Evolutionary conservation across 2,113 vertebrate species (phyloP).

Genomic region (Trachemys scripta): DNA sequence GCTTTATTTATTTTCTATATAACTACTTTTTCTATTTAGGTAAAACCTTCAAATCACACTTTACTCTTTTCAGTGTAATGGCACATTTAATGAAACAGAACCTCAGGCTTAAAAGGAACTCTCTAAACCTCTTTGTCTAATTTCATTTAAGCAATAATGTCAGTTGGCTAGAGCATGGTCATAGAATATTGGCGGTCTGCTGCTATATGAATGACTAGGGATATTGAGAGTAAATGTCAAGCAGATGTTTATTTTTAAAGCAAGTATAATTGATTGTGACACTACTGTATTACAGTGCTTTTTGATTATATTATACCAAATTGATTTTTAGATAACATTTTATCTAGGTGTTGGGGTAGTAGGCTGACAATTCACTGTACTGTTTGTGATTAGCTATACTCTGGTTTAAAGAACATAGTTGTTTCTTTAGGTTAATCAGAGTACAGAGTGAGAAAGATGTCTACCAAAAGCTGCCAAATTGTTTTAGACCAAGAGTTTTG

Average conservation of each 20-base stretch:
- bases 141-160: background rate
- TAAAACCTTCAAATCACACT: background rate
- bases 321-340: background rate
- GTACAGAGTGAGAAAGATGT: background rate
- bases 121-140: background rate
- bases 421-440: background rate
- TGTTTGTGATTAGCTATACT: background rate
- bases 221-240: constrained; percentile 1
- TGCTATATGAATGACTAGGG: background rate
- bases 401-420: background rate
- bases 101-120: background rate
- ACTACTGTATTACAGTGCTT: background rate
- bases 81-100: background rate
- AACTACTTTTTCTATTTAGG: background rate
- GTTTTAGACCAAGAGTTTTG: background rate
- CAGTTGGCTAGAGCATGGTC: background rate
- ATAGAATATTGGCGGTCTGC: background rate
- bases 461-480: background rate
- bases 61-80: background rate
- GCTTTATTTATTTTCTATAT: background rate
- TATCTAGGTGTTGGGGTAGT: background rate
- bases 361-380: background rate
- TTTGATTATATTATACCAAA: background rate
- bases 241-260: background rate
- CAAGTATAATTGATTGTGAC: background rate